These are phyloP conservation scores for Dryobates pubescens DNA, from an alignment of 2,797 vertebrate genomes.

Conservation along the genomic window DNA sequence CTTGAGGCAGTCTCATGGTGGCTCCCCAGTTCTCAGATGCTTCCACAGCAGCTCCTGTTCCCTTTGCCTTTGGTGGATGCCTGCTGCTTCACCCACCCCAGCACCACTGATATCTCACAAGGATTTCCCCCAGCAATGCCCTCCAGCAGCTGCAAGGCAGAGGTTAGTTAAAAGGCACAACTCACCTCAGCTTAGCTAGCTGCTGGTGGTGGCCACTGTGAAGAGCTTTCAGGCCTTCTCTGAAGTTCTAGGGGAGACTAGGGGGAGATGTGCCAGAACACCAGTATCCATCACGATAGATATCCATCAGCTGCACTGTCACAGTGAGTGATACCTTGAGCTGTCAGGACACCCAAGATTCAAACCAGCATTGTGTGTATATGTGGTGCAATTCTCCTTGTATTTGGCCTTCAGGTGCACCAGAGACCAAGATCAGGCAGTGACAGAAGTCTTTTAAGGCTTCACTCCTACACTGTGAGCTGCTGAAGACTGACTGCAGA, in stretches of 20 bases:
- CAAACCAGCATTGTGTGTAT: fast-evolving
- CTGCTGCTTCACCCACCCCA: fast-evolving
- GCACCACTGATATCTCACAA: fast-evolving
- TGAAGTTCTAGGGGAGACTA: not conserved
- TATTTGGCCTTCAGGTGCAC: not conserved
- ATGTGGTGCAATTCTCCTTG: fast-evolving
- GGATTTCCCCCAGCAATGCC: fast-evolving
- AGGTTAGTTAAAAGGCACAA: fast-evolving
- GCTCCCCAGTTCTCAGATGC: fast-evolving
- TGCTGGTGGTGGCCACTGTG: not conserved
- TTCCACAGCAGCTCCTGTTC: not conserved
- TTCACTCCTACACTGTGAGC: not conserved
- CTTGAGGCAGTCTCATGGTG: not conserved
- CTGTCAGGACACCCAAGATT: not conserved
- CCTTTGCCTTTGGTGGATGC: not conserved
- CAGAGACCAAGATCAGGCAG: not conserved
- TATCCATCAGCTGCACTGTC: not conserved
- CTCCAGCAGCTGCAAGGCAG: not conserved
- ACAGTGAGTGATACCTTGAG: fast-evolving
- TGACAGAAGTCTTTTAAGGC: not conserved
- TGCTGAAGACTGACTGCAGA: not conserved
- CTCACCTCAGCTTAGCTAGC: not conserved
- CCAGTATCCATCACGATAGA: not conserved
- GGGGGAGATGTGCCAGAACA: not conserved
- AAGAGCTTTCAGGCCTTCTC: not conserved